phyloP scores from a whole-genome alignment of 2,888 invertebrate species.

The Horisme vitalbata region DNA sequence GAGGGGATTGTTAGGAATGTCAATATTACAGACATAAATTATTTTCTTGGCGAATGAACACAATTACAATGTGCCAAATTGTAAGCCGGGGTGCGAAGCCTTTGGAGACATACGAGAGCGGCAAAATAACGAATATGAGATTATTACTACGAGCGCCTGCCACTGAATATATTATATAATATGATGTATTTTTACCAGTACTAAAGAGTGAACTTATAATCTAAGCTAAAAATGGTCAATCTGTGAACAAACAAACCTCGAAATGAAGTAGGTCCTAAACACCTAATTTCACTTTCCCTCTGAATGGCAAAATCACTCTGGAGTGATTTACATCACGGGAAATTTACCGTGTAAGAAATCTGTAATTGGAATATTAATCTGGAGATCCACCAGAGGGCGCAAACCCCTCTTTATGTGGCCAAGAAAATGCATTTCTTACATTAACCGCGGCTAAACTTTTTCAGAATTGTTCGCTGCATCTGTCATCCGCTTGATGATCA shows the following conservation, averaged over 20 bases:
- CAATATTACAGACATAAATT: conserved; percentile 22
- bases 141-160: too few species aligned
- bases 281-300: conserved; percentile 24
- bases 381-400: conserved; percentile 35
- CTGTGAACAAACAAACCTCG: too few species aligned
- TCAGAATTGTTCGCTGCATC: too few species aligned
- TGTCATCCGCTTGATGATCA: too few species aligned
- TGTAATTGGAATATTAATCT: conserved; percentile 43
- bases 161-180: too few species aligned
- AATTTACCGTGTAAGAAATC: conserved; percentile 38
- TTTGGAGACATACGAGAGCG: conserved; percentile 1
- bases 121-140: background rate
- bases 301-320: conserved; percentile 30
- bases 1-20: conserved; percentile 26
- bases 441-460: too few species aligned
- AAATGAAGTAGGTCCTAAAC: too few species aligned
- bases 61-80: conserved; percentile 12
- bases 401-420: conserved; percentile 24
- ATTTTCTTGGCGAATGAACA: conserved; percentile 20
- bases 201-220: too few species aligned
- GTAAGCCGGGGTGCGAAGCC: background rate
- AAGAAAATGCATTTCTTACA: conserved; percentile 35
- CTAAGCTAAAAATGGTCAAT: too few species aligned
- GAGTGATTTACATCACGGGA: conserved; percentile 44
- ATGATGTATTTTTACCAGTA: too few species aligned